Percentiles rank a stretch among this genome's conserved stretches.
These are phyloP conservation scores for Scartelaos histophorus DNA, from an alignment of 2,113 vertebrate genomes.

Conservation along the genomic window DNA sequence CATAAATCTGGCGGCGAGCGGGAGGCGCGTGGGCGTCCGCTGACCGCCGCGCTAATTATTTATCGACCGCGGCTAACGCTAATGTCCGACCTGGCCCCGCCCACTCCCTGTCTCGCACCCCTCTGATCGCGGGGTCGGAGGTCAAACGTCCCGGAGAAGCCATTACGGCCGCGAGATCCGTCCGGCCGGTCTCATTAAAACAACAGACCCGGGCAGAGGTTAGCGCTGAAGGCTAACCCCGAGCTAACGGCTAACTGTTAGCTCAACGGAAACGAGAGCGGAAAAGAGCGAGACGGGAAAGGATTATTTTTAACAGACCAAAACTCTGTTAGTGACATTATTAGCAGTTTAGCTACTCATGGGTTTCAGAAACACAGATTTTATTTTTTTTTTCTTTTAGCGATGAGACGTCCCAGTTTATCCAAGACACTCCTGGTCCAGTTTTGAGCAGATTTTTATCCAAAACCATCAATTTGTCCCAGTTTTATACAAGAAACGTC, in stretches of 20 bases:
- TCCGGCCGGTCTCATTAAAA: background rate
- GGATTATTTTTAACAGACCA: background rate
- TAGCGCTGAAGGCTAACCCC: slow-evolving; percentile 6
- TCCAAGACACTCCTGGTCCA: too few relatives aligned
- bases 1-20: background rate
- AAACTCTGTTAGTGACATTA: background rate
- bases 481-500: too few relatives aligned
- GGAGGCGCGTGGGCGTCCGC: slow-evolving; percentile 3
- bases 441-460: too few relatives aligned
- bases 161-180: background rate
- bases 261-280: too few relatives aligned
- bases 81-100: slow-evolving; percentile 1
- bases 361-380: background rate
- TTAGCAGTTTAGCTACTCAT: background rate
- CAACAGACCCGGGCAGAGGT: slow-evolving; percentile 1
- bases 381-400: too few relatives aligned
- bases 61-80: background rate
- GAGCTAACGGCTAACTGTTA: slow-evolving; percentile 1
- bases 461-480: too few relatives aligned
- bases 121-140: background rate
- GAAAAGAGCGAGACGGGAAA: background rate
- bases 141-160: slow-evolving; percentile 2
- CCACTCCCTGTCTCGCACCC: background rate
- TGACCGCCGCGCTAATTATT: slow-evolving; percentile 1
- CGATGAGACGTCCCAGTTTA: too few relatives aligned